phyloP scores from a whole-genome alignment of 2,113 vertebrate species.

The Canis aureus region DNA sequence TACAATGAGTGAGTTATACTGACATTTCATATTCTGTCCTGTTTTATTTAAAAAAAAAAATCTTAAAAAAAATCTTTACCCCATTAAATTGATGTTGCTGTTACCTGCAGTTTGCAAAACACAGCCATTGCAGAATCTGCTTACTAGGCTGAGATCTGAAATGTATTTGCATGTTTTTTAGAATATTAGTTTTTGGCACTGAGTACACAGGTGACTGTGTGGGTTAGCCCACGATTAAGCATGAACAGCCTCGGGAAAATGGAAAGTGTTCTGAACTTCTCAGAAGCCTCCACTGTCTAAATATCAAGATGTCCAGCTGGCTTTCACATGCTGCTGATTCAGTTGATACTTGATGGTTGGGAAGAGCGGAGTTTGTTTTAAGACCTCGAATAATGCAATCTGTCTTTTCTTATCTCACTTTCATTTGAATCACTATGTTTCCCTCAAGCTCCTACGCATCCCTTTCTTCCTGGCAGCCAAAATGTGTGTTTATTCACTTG shows the following conservation, averaged over 20 bases:
- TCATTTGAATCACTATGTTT: neutral
- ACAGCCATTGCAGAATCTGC: neutral
- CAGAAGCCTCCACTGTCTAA: neutral
- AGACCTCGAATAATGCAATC: neutral
- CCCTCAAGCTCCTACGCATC: neutral
- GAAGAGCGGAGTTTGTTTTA: neutral
- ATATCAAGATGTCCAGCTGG: neutral
- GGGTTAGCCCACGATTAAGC: neutral
- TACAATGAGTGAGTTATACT: neutral
- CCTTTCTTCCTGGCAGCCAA: neutral
- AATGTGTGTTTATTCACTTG: neutral
- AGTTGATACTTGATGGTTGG: neutral
- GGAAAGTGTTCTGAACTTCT: neutral
- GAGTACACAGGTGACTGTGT: neutral
- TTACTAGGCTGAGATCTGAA: neutral
- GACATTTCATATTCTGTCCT: constrained; percentile 29
- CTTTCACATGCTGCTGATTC: neutral
- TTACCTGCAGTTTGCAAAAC: neutral
- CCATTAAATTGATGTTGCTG: neutral
- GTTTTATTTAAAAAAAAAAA: neutral
- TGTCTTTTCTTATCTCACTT: neutral
- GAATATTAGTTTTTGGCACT: neutral
- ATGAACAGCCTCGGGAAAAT: neutral
- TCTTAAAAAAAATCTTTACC: neutral
- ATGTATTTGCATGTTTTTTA: neutral